Conservation (phyloP, 2,797 vertebrate genomes). For the Chiropotes sagulatus region DNA sequence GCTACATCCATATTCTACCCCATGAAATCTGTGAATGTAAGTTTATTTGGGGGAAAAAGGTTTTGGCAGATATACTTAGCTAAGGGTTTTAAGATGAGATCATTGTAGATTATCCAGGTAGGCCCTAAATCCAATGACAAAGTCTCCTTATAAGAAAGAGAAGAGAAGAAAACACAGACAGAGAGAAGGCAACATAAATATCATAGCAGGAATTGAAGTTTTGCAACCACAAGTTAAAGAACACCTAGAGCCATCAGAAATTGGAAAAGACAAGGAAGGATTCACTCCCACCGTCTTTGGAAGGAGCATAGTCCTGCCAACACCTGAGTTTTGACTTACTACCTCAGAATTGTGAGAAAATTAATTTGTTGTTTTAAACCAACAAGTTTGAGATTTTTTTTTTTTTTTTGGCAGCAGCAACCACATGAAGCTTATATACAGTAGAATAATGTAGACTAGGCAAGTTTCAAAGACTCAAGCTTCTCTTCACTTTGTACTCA, state of each 20-base stretch:
- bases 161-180: background rate
- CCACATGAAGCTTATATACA: background rate
- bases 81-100: background rate
- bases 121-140: background rate
- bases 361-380: background rate
- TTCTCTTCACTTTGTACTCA: background rate
- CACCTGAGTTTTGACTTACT: background rate
- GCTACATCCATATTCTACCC: background rate
- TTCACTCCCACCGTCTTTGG: background rate
- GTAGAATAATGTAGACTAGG: background rate
- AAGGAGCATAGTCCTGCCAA: background rate
- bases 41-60: background rate
- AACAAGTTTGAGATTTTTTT: background rate
- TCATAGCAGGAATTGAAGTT: background rate
- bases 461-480: background rate
- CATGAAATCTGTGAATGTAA: background rate
- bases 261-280: background rate
- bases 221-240: background rate
- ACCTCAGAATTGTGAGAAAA: background rate
- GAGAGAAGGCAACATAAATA: background rate
- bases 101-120: background rate
- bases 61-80: background rate
- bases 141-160: background rate
- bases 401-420: background rate
- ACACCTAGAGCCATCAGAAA: background rate